Conservation (phyloP, 2,888 invertebrate genomes). For the Crioceris asparagi region DNA sequence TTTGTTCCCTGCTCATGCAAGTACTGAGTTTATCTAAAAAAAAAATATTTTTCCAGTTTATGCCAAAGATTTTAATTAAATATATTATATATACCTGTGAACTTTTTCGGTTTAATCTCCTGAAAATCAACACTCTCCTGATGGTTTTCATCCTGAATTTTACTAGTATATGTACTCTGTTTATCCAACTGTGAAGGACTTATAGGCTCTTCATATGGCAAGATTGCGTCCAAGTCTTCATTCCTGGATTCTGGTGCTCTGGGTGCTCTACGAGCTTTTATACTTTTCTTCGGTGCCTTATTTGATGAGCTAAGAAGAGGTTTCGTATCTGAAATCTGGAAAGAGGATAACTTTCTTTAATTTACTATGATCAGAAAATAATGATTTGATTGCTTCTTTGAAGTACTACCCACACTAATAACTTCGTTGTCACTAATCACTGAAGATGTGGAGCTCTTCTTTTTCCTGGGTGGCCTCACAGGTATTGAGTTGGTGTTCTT, state of each 20-base stretch:
- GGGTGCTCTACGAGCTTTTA: conserved; percentile 46
- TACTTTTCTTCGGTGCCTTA: conserved; percentile 46
- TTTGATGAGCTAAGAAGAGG: conserved; percentile 38
- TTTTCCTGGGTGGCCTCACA: conserved; percentile 63
- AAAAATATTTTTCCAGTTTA: conserved; percentile 1
- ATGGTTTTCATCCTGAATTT: conserved; percentile 3
- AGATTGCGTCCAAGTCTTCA: conserved; percentile 35
- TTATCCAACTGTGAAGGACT: conserved; percentile 11
- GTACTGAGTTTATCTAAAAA: conserved; percentile 42
- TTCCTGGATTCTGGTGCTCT: conserved; percentile 37
- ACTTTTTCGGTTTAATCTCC: conserved; percentile 46
- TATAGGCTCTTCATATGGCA: conserved; percentile 35
- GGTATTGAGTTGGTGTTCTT: conserved; percentile 38
- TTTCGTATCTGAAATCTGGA: conserved; percentile 29
- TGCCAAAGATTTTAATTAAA: not conserved
- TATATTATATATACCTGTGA: conserved; percentile 27
- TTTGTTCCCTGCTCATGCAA: conserved; percentile 39
- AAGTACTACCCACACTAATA: conserved; percentile 34
- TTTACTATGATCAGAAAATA: too few relatives aligned
- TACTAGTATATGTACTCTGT: conserved; percentile 6
- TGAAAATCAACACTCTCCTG: conserved; percentile 34
- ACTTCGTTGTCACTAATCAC: conserved; percentile 49
- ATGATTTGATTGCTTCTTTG: too few relatives aligned
- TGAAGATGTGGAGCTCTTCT: conserved; percentile 54
- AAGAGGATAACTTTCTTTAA: not conserved